Base-by-base conservation (phyloP, 2,888 invertebrate genomes). In the Lepeophtheirus nordmannii region DNA sequence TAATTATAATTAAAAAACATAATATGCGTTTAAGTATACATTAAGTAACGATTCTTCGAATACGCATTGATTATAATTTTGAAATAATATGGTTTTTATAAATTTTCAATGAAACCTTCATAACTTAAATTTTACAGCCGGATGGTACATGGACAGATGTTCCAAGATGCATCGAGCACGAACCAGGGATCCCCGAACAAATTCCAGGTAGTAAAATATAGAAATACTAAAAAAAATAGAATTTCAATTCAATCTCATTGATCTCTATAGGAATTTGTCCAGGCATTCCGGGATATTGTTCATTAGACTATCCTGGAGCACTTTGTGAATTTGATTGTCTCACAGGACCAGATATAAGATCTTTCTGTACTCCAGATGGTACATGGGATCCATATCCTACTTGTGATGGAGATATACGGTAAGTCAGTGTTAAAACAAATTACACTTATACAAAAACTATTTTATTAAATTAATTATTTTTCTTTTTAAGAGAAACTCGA, bases 301-400 rank as follows among this genome's bases (percentile, higher is more conserved):
- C 66, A 11, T 14, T 46, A 10, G 66, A 66, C 41, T 37, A 61
- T 23, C 59, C 66, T 23, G 65, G 66, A 11, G 66, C 58, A 40
- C 53, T 66, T n/a, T 66, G 66, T 41, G 58, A 58, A 60, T 66
- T 66, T 37, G 66, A 66, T 22, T 66, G 66, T 23, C 60, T 59
- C 39, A 40, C 58, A 38, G 65, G 65, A 11, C 66, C 66, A n/a
- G 46, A 59, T 11, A 66, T 66, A 8, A 12, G 60, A 3, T 66
- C 66, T 11, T 39, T 59, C 38, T 66, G 66, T 37, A 66, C 66
- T 38, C 60, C 66, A 22, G 66, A 66, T 40, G 66, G 66, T 20
- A 66, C 66, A 22, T 66, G 66, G 66, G 66, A 66, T 12, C 66
- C 66, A 12, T 66, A 66, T 46, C 66, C 66, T 1, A 41, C 58